Percentiles rank a stretch among this genome's conserved stretches.
These are phyloP conservation scores for Ornithoptera alexandrae DNA, from an alignment of 2,888 invertebrate genomes.

Conservation along the genomic window DNA sequence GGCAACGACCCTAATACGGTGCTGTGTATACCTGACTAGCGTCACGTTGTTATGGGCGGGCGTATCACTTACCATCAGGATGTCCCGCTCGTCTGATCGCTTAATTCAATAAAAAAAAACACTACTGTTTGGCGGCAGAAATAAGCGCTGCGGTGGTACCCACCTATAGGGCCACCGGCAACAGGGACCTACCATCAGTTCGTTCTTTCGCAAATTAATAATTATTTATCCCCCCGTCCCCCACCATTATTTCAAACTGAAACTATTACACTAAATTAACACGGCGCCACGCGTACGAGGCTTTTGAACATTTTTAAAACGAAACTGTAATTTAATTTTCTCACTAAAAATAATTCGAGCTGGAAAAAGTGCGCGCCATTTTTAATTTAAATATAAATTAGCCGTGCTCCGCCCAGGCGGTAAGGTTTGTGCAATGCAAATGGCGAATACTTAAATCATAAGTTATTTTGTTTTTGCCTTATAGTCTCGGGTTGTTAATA, in stretches of 20 bases:
- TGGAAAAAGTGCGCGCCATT: conserved; percentile 15
- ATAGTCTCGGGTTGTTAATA: no score
- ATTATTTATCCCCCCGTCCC: conserved; percentile 3
- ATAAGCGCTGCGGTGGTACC: no score
- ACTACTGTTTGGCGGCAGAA: no score
- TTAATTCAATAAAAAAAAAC: no score
- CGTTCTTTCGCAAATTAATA: neutral
- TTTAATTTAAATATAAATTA: conserved; percentile 22
- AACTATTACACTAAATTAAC: conserved; percentile 19
- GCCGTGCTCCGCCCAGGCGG: neutral
- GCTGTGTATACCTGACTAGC: no score
- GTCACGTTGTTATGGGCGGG: no score
- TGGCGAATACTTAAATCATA: neutral
- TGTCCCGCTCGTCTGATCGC: no score
- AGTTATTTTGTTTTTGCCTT: neutral
- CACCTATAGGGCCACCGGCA: no score
- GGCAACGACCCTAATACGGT: no score
- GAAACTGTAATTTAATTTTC: conserved; percentile 24
- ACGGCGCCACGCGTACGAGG: conserved; percentile 10
- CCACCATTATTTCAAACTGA: conserved; percentile 16
- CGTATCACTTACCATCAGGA: no score
- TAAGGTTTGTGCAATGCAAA: conserved; percentile 3
- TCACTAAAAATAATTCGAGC: conserved; percentile 19
- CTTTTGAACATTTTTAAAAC: conserved; percentile 17
- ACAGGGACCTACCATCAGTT: no score